Conservation (phyloP, 2,113 vertebrate species). For the Setophaga coronata region DNA sequence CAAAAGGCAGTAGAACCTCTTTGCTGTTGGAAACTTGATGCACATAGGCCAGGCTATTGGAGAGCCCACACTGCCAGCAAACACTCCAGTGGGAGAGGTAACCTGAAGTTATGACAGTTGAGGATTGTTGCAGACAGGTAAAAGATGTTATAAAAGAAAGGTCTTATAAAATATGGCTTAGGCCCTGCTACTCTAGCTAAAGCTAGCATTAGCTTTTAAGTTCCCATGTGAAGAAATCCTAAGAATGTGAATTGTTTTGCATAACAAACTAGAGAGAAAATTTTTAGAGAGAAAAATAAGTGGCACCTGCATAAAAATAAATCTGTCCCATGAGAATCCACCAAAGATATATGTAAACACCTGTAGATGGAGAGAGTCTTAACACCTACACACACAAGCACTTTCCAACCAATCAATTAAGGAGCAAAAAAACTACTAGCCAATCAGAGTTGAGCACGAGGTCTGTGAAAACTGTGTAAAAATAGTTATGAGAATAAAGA, state of each 20-base stretch:
- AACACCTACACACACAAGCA: not conserved
- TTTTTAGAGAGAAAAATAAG: not conserved
- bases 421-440: not conserved
- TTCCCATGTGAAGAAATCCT: not conserved
- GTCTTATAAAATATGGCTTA: not conserved
- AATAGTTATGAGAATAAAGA: not conserved
- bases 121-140: not conserved
- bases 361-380: not conserved
- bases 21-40: not conserved
- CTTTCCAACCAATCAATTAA: not conserved
- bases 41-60: not conserved
- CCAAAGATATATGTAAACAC: not conserved
- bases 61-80: not conserved
- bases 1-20: not conserved
- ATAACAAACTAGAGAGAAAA: not conserved
- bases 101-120: not conserved
- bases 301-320: not conserved
- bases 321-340: not conserved
- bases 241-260: not conserved
- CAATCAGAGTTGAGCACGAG: not conserved
- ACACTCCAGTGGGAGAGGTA: not conserved
- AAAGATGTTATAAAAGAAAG: not conserved
- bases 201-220: not conserved
- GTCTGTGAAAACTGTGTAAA: not conserved
- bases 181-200: not conserved